Conservation (phyloP, 1,140 invertebrate species). For the Spodoptera frugiperda region DNA sequence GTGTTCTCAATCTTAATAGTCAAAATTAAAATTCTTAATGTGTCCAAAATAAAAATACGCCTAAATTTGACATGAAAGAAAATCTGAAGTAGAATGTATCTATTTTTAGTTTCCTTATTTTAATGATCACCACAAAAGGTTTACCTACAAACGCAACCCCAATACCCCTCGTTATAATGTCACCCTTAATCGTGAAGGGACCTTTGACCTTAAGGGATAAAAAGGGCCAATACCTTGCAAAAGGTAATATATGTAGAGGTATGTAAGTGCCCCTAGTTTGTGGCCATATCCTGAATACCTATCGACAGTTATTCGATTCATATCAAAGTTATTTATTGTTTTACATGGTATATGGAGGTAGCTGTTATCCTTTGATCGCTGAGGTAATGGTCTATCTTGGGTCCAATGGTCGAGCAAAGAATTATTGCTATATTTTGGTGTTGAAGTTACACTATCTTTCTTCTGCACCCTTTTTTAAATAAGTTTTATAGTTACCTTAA, state of each 20-base stretch:
- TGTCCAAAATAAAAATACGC: too few species aligned
- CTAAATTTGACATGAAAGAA: too few species aligned
- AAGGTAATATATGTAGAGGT: not conserved
- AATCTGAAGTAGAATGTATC: not conserved
- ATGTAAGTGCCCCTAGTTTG: not conserved
- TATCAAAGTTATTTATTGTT: too few species aligned
- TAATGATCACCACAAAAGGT: conserved; percentile 30
- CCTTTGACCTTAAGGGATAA: conserved; percentile 38
- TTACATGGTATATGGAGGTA: too few species aligned
- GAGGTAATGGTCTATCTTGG: not conserved
- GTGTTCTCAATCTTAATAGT: too few species aligned
- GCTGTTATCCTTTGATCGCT: not conserved
- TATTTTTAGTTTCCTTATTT: conserved; percentile 27
- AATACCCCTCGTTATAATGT: conserved; percentile 24
- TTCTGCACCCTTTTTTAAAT: not conserved
- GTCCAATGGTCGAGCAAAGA: not conserved
- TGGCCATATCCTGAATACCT: too few species aligned
- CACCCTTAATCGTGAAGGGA: conserved; percentile 23
- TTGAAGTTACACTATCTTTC: not conserved
- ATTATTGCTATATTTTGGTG: not conserved
- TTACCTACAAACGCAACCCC: conserved; percentile 6
- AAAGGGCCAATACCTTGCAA: conserved; percentile 22
- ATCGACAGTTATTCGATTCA: too few species aligned
- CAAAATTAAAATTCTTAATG: too few species aligned
- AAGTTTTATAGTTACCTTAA: too few species aligned